phyloP scores from a whole-genome alignment of 2,113 vertebrate genomes.

The Coreoperca whiteheadi region DNA sequence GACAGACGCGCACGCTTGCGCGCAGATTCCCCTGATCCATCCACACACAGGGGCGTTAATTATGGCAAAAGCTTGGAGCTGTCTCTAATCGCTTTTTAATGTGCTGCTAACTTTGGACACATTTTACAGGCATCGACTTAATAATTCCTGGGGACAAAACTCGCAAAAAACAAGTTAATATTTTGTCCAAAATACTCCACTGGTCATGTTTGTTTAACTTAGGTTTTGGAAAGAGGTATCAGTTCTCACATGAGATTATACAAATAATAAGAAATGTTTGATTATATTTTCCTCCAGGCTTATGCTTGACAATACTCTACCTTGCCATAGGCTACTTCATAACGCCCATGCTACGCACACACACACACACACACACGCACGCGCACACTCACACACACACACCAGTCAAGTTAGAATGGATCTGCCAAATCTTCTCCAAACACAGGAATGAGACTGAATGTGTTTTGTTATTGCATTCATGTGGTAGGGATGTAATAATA shows the following conservation, averaged over 20 bases:
- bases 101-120: constrained; percentile 25
- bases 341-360: constrained; percentile 42
- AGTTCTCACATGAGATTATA: neutral
- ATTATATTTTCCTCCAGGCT: neutral
- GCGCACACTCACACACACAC: neutral
- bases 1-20: constrained; percentile 53
- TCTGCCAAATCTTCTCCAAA: constrained; percentile 47
- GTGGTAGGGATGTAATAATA: constrained; percentile 50
- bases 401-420: constrained; percentile 67
- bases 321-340: constrained; percentile 14
- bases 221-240: neutral
- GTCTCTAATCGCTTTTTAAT: constrained; percentile 4
- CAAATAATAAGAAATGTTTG: neutral
- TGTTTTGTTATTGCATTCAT: constrained; percentile 58
- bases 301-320: neutral
- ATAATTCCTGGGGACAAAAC: neutral
- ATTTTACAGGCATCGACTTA: neutral
- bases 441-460: constrained; percentile 39
- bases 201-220: neutral
- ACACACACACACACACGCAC: neutral
- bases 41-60: constrained; percentile 35
- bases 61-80: constrained; percentile 28
- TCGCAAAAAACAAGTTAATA: neutral
- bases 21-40: constrained; percentile 48
- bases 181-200: neutral